These are phyloP conservation scores for Eugnorisma glareosa DNA, from an alignment of 2,888 invertebrate species.

Conservation along the genomic window DNA sequence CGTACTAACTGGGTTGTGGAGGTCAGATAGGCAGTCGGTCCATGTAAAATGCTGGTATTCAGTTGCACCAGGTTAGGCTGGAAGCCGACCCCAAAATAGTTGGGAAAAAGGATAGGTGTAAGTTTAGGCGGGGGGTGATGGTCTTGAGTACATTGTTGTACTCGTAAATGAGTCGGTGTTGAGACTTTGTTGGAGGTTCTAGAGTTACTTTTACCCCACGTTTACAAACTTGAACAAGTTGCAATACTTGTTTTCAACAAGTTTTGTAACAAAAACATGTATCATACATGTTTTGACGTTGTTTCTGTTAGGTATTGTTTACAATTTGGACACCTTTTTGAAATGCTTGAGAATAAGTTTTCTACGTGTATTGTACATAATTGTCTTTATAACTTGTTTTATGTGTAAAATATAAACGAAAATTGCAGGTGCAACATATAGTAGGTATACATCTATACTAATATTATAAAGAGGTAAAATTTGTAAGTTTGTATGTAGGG, in stretches of 20 bases:
- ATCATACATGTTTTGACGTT: background rate
- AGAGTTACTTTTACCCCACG: too few species aligned
- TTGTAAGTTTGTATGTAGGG: too few species aligned
- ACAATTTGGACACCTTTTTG: background rate
- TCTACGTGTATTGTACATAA: background rate
- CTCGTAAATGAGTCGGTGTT: background rate
- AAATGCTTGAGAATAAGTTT: background rate
- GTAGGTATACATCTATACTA: too few species aligned
- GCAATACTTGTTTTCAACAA: background rate
- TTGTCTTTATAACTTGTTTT: background rate
- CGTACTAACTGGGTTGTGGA: too few species aligned
- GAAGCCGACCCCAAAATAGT: too few species aligned
- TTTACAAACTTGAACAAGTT: background rate
- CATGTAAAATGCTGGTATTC: too few species aligned
- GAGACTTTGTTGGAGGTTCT: background rate
- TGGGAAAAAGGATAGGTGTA: too few species aligned
- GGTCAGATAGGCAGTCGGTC: too few species aligned
- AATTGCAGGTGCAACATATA: background rate
- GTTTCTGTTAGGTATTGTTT: background rate
- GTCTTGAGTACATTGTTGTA: conserved; percentile 5
- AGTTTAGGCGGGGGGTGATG: too few species aligned
- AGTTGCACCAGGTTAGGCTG: too few species aligned
- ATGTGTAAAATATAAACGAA: background rate
- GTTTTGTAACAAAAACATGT: background rate
- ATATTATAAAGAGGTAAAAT: too few species aligned